Evolutionary conservation across 1,140 invertebrate species (phyloP), one percentile per base, ranked within the genome.

Genomic region (Dryas iulia): DNA sequence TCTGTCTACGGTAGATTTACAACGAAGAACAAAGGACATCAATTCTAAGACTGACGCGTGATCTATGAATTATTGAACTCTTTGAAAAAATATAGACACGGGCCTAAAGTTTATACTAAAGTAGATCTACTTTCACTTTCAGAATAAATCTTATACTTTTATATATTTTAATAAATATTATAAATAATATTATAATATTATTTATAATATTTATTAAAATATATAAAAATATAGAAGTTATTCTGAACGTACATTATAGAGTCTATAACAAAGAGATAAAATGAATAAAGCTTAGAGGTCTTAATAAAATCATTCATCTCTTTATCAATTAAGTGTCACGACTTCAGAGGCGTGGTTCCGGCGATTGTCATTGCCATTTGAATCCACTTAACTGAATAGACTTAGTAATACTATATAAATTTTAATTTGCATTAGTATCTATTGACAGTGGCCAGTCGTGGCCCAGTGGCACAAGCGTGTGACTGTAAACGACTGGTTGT

Each of bases 1-100:
- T 78, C 77, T 72, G 75, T 77, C 77, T 74, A 69, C 73, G 76
- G 56, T 69, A 87, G 81, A 90, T 88, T 89, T 88, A 87, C 81
- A 79, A 71, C 76, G 69, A 68, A 66, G 82, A 81, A 88, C 87
- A 88, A 88, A 87, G 81, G 74, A 88, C 79, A 90, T 88, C 79
- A 87, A 86, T 88, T 88, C 63, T 82, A 61, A 69, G 63, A 69
- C 64, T 82, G 87, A 87, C 87, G 83, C 80, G 81, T 88, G 82
- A 87, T 83, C 82, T 87, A 83, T 87, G 47, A 77, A 69, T 67
- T 74, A 67, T 28, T 57, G 61, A 57, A 67, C 39, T 63, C 56
- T 47, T 57, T 72, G 59, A 59, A 59, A 58, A 75, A 70, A 69
- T 52, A 57, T 61, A 18, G 59, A 31, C 58, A 66, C 53, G 70